Evolutionary conservation across 2,113 vertebrate genomes (phyloP).

Genomic region (Callionymus lyra): DNA sequence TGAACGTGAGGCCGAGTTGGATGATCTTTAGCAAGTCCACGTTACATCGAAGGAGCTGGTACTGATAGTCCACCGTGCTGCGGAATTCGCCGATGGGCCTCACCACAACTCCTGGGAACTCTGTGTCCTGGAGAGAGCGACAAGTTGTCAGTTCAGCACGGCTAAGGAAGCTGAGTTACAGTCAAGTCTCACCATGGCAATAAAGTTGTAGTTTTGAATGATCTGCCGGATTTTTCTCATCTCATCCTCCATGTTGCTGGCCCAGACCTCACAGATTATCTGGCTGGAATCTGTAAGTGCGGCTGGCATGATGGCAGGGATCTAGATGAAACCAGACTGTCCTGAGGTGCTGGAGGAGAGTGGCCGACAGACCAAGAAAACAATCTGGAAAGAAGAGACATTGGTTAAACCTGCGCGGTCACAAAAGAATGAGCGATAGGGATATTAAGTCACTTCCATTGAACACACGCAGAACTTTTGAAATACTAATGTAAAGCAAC

Average conservation of each 20-base stretch:
- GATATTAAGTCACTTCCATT: no score
- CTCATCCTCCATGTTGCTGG: constrained; percentile 95
- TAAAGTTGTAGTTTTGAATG: constrained; percentile 91
- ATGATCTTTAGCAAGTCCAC: constrained; percentile 97
- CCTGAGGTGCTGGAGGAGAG: constrained; percentile 15
- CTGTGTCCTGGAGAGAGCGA: constrained; percentile 77
- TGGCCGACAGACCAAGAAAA: constrained; percentile 4
- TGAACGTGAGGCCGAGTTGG: constrained; percentile 93
- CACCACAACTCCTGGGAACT: constrained; percentile 94
- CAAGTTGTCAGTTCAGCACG: neutral
- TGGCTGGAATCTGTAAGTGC: constrained; percentile 94
- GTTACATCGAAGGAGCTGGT: constrained; percentile 92
- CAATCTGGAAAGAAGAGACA: constrained; percentile 6
- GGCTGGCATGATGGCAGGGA: constrained; percentile 83
- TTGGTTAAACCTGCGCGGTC: no score
- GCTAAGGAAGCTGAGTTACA: neutral
- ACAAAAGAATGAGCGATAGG: no score
- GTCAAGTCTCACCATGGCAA: constrained; percentile 81
- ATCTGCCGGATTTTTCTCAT: constrained; percentile 96
- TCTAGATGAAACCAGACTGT: constrained; percentile 23
- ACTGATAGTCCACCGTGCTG: constrained; percentile 95
- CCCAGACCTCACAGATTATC: constrained; percentile 98
- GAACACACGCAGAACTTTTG: no score
- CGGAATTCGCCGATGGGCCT: constrained; percentile 95
- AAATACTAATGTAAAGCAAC: no score